Evolutionary conservation across 2,113 vertebrate species (phyloP).

Genomic region (Camelus dromedarius): DNA sequence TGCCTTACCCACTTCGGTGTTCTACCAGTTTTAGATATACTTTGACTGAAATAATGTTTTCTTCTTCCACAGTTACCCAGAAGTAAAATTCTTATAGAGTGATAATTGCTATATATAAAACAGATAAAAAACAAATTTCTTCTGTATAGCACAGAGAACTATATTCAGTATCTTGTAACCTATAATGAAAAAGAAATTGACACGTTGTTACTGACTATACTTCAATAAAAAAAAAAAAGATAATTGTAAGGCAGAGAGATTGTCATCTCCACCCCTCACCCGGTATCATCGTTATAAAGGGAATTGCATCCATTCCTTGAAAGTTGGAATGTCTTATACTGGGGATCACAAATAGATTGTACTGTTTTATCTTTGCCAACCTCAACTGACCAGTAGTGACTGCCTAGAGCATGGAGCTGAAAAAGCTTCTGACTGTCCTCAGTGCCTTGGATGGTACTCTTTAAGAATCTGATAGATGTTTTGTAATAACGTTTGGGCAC

Average conservation of each 20-base stretch:
- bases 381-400: background rate
- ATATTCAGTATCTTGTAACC: too few relatives aligned
- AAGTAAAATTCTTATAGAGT: background rate
- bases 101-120: background rate
- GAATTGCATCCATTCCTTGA: background rate
- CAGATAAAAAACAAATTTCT: too few relatives aligned
- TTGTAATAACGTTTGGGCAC: conserved; percentile 49
- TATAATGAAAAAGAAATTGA: too few relatives aligned
- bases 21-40: background rate
- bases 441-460: background rate
- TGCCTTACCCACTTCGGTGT: background rate
- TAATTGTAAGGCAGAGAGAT: background rate
- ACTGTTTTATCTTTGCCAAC: background rate
- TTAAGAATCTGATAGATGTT: conserved; percentile 51
- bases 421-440: conserved; percentile 6
- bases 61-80: background rate
- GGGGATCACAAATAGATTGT: background rate
- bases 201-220: too few relatives aligned
- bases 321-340: background rate
- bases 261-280: background rate
- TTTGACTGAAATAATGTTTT: background rate
- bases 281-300: background rate
- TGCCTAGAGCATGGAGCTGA: background rate
- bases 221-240: too few relatives aligned
- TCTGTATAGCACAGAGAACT: too few relatives aligned